Conservation (phyloP, 2,797 vertebrate genomes). For the Cynopterus sphinx region DNA sequence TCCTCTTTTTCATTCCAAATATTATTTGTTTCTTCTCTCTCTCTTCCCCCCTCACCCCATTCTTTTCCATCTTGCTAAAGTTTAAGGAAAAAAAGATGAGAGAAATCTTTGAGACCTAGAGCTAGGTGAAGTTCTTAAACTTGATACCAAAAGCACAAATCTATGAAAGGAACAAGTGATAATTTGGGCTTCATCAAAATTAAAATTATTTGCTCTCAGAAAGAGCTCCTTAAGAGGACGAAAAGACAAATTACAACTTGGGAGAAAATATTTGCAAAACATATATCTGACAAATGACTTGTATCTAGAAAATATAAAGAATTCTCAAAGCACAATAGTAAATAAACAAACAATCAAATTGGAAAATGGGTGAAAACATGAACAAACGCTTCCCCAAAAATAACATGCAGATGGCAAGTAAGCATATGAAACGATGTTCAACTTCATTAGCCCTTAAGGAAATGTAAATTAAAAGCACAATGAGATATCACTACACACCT, state of each 20-base stretch:
- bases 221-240: neutral
- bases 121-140: neutral
- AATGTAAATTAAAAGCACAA: slow-evolving; percentile 10
- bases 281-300: neutral
- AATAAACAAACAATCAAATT: neutral
- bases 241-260: slow-evolving; percentile 11
- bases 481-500: neutral
- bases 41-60: too few relatives aligned
- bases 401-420: neutral
- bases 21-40: neutral
- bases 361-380: neutral
- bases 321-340: neutral
- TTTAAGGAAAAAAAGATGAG: neutral
- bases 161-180: neutral
- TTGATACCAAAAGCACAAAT: neutral
- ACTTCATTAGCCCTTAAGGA: neutral
- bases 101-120: neutral
- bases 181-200: neutral
- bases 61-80: neutral
- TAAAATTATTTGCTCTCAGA: neutral
- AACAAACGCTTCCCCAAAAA: neutral
- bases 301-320: neutral
- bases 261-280: neutral
- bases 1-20: neutral
- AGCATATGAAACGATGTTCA: neutral